Evolutionary conservation across 2,888 invertebrate genomes (phyloP).

Genomic region (Hymenopus coronatus): DNA sequence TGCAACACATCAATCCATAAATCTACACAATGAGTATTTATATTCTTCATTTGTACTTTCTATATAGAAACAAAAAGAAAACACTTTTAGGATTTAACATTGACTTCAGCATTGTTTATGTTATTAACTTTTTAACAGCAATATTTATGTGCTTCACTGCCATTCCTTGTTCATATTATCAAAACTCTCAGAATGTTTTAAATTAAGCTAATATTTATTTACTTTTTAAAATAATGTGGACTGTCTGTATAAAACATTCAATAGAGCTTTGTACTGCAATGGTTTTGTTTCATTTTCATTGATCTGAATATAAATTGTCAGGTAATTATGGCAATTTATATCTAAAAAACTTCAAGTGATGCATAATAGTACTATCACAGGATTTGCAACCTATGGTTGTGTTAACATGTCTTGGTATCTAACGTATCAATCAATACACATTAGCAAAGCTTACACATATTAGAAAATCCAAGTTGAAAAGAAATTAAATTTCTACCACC

Average conservation of each 20-base stretch:
- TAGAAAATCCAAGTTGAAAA: background rate
- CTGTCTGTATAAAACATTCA: background rate
- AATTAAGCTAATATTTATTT: background rate
- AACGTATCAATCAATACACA: background rate
- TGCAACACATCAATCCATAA: background rate
- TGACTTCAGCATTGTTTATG: background rate
- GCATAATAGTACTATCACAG: background rate
- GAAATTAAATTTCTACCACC: background rate
- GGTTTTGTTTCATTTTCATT: too few species aligned
- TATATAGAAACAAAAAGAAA: background rate
- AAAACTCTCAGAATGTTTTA: background rate
- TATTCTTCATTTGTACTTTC: background rate
- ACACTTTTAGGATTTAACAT: background rate
- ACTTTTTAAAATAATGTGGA: background rate
- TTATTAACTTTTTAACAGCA: background rate
- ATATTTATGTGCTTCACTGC: background rate
- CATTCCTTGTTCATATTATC: background rate
- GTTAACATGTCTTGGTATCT: background rate
- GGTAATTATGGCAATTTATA: background rate
- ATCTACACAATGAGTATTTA: background rate
- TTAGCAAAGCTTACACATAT: background rate
- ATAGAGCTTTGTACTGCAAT: background rate
- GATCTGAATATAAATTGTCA: background rate
- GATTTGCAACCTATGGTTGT: background rate
- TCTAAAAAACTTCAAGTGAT: background rate